A percentile compares a stretch with the other conserved stretches of the same genome.
Conservation (phyloP, 2,888 invertebrate genomes). For the Operophtera brumata region DNA sequence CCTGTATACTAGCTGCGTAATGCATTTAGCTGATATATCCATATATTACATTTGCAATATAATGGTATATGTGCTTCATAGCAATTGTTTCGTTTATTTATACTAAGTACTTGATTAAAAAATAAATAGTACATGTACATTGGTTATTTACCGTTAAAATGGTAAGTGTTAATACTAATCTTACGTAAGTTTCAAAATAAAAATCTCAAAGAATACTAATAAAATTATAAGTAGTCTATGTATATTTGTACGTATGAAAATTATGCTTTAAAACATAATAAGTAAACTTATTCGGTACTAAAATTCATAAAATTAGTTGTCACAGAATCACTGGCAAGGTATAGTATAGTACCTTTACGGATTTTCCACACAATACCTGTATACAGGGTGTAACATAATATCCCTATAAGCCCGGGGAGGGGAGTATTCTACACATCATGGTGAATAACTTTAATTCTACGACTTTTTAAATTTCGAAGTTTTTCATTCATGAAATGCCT, state of each 20-base stretch:
- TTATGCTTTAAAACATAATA: slow-evolving; percentile 33
- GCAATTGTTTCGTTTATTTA: neutral
- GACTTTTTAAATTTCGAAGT: too few relatives aligned
- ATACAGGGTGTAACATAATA: too few relatives aligned
- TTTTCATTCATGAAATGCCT: too few relatives aligned
- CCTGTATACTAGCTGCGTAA: neutral
- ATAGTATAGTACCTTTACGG: slow-evolving; percentile 35
- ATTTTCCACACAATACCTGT: slow-evolving; percentile 31
- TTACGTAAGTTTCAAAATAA: neutral
- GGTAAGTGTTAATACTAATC: slow-evolving; percentile 6
- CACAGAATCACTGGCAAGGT: slow-evolving; percentile 60
- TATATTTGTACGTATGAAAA: slow-evolving; percentile 34
- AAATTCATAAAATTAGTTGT: slow-evolving; percentile 34
- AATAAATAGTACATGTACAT: slow-evolving; percentile 16
- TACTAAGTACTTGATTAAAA: neutral
- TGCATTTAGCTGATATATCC: neutral
- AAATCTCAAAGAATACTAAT: neutral
- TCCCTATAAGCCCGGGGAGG: too few relatives aligned
- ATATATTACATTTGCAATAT: slow-evolving; percentile 4
- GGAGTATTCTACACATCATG: too few relatives aligned
- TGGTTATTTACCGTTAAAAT: slow-evolving; percentile 11
- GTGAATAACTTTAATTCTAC: too few relatives aligned
- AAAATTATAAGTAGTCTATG: neutral
- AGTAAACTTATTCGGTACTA: slow-evolving; percentile 36
- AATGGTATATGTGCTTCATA: neutral